Evolutionary conservation across 2,113 vertebrate genomes (phyloP), one percentile per base, ranked within the genome.

Genomic region (Entosphenus tridentatus): DNA sequence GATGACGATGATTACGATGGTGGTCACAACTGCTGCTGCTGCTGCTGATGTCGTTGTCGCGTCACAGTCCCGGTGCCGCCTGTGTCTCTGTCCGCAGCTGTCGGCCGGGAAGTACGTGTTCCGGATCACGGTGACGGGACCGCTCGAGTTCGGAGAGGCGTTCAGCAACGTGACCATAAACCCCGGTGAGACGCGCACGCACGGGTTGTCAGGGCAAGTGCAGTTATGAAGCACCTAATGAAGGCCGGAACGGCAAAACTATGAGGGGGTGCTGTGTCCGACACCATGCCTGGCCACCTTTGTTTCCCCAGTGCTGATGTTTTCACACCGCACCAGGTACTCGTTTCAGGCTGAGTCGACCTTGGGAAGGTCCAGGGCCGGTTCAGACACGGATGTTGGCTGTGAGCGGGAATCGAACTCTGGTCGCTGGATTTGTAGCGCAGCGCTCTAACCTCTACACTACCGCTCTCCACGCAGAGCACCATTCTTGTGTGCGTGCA

Each of bases 91-190:
- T 12, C 74, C 73, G 70, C 74, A 86, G 84, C 73, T 87, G 54
- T 80, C 81, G 1, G 73, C 74, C 55, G 84, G 85, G 72, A 70
- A 76, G 65, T 83, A 85, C 68, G 39, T 72, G 71, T 78, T 87
- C 74, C 81, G 75, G 78, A 80, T 86, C 59, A 70, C 70, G 0
- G 83, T 87, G 75, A 79, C 79, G 69, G 76, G 78, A 73, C 80
- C 81, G 62, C 75, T 74, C 16, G 76, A 78, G 62, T 81, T 79
- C 76, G 85, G 83, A 68, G 84, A 87, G 79, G 78, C 77, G 70
- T 78, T 79, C 74, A 77, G 83, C 68, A 86, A 83, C 71, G 75
- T 87, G 72, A 85, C 83, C 0, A 80, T 86, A 67, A 75, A 77
- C 68, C 78, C 82, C 78, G 83, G 84, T 86, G 81, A 75, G 74